Conservation (phyloP, 1,140 invertebrate species). For the Drosophila sproati region DNA sequence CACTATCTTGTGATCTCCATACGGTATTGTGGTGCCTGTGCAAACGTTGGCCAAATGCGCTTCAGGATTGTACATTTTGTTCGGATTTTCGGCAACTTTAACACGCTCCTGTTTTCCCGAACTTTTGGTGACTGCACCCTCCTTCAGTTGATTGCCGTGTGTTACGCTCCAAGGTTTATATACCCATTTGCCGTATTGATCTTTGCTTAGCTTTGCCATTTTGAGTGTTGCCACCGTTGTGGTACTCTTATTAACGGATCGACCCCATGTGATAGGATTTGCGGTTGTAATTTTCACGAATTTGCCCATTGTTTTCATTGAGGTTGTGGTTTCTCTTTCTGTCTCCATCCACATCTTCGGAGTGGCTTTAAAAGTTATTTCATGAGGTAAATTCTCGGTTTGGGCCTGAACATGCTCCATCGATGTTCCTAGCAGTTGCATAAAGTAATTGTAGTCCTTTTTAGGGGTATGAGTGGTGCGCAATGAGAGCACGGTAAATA, state of each 20-base stretch:
- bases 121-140: not conserved
- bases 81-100: conserved; percentile 3
- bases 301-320: no score
- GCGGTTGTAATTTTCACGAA: no score
- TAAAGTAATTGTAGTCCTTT: not conserved
- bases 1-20: conserved; percentile 10
- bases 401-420: not conserved
- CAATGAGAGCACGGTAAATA: not conserved
- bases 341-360: no score
- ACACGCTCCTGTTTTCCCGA: not conserved
- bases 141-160: not conserved
- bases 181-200: conserved; percentile 5
- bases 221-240: not conserved
- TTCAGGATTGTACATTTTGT: conserved; percentile 18
- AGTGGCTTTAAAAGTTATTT: no score
- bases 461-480: not conserved
- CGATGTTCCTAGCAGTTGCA: not conserved
- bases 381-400: not conserved
- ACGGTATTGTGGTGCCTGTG: conserved; percentile 22
- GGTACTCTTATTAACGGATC: not conserved
- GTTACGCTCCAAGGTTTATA: conserved; percentile 21
- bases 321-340: no score
- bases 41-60: conserved; percentile 19
- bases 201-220: not conserved
- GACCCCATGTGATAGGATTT: no score